Conservation (phyloP, 2,888 invertebrate genomes). For the Idaea aversata region DNA sequence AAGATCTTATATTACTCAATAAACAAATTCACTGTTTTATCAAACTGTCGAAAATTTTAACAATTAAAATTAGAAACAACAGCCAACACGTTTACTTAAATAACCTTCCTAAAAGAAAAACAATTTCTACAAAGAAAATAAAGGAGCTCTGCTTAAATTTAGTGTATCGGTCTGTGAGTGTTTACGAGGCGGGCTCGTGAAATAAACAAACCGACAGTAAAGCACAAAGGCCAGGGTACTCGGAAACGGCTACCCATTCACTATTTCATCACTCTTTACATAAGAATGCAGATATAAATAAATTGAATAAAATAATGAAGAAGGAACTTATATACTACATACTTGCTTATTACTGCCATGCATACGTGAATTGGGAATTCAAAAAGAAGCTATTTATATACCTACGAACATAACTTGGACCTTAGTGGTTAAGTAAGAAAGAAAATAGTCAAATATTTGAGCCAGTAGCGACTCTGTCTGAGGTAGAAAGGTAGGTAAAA, state of each 20-base stretch:
- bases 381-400: not conserved
- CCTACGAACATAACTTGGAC: not conserved
- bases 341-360: not conserved
- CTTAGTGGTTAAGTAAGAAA: constrained; percentile 16
- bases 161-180: constrained; percentile 68
- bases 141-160: constrained; percentile 67
- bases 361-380: not conserved
- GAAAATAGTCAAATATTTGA: constrained; percentile 20
- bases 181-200: constrained; percentile 70
- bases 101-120: constrained; percentile 32
- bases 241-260: constrained; percentile 58
- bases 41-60: not conserved
- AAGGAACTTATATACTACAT: not conserved
- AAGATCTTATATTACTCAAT: not conserved
- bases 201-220: constrained; percentile 73
- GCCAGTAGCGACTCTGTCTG: constrained; percentile 22
- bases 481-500: constrained; percentile 45
- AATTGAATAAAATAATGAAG: not conserved
- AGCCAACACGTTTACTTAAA: constrained; percentile 4
- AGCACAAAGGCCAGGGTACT: constrained; percentile 64
- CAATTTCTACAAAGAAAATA: constrained; percentile 58
- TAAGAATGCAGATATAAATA: constrained; percentile 30
- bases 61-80: constrained; percentile 3
- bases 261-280: constrained; percentile 58
- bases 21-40: not conserved